These are phyloP conservation scores for Ormyrus labotus DNA, from an alignment of 2,888 invertebrate species.

Conservation along the genomic window DNA sequence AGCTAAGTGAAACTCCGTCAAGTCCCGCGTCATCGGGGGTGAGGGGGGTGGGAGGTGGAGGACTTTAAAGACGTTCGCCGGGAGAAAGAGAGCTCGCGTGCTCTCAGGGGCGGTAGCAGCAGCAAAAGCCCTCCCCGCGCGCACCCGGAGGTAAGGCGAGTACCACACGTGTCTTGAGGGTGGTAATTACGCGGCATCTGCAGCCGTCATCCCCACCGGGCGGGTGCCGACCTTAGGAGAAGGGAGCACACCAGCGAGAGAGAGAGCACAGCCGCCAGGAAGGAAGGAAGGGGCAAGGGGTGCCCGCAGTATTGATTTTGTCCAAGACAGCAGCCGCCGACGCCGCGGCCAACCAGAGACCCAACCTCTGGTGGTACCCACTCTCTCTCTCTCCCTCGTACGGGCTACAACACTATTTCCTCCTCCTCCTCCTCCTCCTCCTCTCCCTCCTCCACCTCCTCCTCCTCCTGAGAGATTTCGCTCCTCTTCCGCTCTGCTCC, in stretches of 20 bases:
- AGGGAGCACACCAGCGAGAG: slow-evolving; percentile 14
- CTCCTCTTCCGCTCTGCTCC: slow-evolving; percentile 57
- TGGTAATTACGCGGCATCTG: slow-evolving; percentile 76
- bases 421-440: not conserved
- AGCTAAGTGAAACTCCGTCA: slow-evolving; percentile 57
- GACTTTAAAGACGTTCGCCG: too few species aligned
- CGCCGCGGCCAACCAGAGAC: slow-evolving; percentile 74
- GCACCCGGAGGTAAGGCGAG: slow-evolving; percentile 14
- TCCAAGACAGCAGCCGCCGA: slow-evolving; percentile 74
- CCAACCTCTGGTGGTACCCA: slow-evolving; percentile 74
- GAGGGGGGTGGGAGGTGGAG: slow-evolving; percentile 28
- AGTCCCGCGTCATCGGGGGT: slow-evolving; percentile 75
- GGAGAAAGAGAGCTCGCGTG: too few species aligned
- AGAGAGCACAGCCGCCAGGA: slow-evolving; percentile 55
- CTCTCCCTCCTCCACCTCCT: slow-evolving; percentile 19
- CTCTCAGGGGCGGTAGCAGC: too few species aligned
- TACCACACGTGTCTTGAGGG: slow-evolving; percentile 76
- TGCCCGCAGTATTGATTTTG: slow-evolving; percentile 76
- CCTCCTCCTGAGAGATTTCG: not conserved
- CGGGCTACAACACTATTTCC: slow-evolving; percentile 64
- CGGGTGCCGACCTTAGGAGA: not conserved
- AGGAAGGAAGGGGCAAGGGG: slow-evolving; percentile 60
- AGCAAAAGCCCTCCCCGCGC: too few species aligned
- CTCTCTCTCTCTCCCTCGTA: slow-evolving; percentile 51
- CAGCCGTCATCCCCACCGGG: slow-evolving; percentile 62